Evolutionary conservation across 2,888 invertebrate species (phyloP).

Genomic region (Mythimna vitellina): DNA sequence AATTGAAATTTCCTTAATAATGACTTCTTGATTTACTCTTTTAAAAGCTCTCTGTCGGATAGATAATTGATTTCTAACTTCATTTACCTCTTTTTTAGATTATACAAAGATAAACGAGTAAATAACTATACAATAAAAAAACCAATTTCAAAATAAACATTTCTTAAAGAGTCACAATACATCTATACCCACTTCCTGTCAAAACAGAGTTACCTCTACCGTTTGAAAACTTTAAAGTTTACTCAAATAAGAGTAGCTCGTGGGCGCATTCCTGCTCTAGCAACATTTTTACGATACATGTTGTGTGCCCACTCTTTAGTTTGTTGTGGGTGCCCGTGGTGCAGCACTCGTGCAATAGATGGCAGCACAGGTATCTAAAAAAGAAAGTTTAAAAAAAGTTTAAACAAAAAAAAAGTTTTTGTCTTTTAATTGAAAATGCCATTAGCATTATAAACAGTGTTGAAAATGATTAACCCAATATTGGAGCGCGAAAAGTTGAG

Average conservation of each 20-base stretch:
- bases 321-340: conserved; percentile 64
- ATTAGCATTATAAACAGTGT: neutral
- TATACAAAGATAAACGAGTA: neutral
- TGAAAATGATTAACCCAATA: accelerated
- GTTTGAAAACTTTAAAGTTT: conserved; percentile 32
- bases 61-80: neutral
- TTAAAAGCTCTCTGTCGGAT: neutral
- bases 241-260: conserved; percentile 40
- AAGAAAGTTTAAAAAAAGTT: conserved; percentile 9
- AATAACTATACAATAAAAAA: no score
- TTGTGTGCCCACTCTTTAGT: conserved; percentile 42
- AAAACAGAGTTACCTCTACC: conserved; percentile 8
- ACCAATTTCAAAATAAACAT: neutral
- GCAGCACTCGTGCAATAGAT: conserved; percentile 64
- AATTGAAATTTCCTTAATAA: no score
- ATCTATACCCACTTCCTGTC: neutral
- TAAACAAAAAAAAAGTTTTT: neutral
- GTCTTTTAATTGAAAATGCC: neutral
- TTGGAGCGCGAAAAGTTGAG: no score
- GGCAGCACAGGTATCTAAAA: conserved; percentile 64
- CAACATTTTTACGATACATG: conserved; percentile 53
- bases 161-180: neutral
- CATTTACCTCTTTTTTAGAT: neutral
- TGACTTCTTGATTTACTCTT: neutral
- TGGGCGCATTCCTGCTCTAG: conserved; percentile 33